These are phyloP conservation scores for Engraulis encrasicolus DNA, from an alignment of 2,113 vertebrate genomes.

Conservation along the genomic window DNA sequence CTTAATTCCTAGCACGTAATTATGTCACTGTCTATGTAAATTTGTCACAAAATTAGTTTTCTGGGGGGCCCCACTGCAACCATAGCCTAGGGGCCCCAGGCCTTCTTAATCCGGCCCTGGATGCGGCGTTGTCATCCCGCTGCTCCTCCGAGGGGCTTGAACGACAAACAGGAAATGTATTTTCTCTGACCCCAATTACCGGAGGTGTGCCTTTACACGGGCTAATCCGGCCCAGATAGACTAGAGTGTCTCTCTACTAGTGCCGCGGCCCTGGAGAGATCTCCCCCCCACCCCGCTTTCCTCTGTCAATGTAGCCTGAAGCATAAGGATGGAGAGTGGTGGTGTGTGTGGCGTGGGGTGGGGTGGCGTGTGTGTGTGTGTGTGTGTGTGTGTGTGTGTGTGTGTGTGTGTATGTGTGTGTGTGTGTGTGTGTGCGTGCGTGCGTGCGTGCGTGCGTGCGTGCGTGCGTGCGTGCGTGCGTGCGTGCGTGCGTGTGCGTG, in stretches of 20 bases:
- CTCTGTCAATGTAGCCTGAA: constrained; percentile 38
- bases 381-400: no score
- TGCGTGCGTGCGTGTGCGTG: no score
- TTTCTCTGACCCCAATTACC: constrained; percentile 73
- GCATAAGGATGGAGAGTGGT: constrained; percentile 11
- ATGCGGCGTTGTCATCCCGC: constrained; percentile 49
- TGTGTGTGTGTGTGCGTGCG: no score
- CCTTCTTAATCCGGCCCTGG: no score
- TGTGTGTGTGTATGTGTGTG: no score
- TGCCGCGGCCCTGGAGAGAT: constrained; percentile 43
- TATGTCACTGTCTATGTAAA: no score
- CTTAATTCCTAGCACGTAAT: no score
- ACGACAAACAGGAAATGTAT: constrained; percentile 65
- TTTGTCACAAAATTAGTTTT: no score
- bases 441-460: no score
- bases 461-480: no score
- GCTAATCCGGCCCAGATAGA: constrained; percentile 63
- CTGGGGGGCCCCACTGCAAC: no score
- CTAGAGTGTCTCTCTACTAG: constrained; percentile 40
- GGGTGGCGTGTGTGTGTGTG: background rate
- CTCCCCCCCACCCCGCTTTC: constrained; percentile 35
- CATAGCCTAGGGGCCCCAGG: no score
- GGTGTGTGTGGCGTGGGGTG: constrained; percentile 31
- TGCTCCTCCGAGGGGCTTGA: constrained; percentile 45
- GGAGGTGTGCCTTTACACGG: constrained; percentile 65